Conservation (phyloP, 2,888 invertebrate species). For the Pristionchus entomophagus region DNA sequence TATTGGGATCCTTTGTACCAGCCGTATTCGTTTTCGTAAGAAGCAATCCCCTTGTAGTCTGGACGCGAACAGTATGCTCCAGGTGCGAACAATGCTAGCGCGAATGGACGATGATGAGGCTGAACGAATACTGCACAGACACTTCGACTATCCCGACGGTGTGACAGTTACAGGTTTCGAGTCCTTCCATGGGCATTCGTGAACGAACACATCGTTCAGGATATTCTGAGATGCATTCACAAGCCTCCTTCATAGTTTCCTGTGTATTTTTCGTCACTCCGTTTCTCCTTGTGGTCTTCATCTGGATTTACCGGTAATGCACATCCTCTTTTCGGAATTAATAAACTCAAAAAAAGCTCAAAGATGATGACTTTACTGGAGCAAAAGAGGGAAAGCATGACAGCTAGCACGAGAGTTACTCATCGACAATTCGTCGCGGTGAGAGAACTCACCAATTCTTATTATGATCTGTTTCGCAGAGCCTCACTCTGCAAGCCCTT, state of each 20-base stretch:
- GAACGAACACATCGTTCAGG: too few species aligned
- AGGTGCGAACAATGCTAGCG: not conserved
- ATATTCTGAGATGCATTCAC: too few species aligned
- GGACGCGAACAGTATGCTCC: not conserved
- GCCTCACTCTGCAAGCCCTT: too few species aligned
- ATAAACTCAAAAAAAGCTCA: not conserved
- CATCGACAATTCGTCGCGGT: too few species aligned
- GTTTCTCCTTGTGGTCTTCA: not conserved
- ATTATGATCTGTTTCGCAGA: too few species aligned
- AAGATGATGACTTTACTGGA: not conserved
- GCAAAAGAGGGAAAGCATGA: not conserved
- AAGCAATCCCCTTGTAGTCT: too few species aligned
- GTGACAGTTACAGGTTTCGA: not conserved
- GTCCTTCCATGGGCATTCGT: too few species aligned
- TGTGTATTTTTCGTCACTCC: not conserved
- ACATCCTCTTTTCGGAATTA: too few species aligned
- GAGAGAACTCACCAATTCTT: too few species aligned
- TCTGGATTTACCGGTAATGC: conserved; percentile 9
- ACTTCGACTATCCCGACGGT: not conserved
- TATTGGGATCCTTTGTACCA: not conserved
- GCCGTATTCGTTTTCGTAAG: not conserved
- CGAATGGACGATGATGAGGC: not conserved
- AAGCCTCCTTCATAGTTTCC: not conserved
- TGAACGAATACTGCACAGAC: not conserved
- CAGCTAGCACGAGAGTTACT: not conserved